Base-by-base conservation (phyloP, 2,888 invertebrate genomes). In the Eupithecia tripunctaria region DNA sequence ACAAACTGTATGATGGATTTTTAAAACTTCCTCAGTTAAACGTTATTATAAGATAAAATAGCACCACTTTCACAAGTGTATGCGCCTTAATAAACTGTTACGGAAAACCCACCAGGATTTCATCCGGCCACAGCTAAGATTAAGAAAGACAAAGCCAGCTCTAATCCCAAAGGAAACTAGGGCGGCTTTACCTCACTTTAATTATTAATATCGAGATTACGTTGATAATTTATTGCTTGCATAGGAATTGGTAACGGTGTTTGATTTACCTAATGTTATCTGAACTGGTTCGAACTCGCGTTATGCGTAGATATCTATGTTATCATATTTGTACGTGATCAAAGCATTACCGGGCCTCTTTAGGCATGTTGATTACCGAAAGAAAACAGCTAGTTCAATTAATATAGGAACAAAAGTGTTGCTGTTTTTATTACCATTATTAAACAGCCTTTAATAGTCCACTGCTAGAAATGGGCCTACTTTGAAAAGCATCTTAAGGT, bases 181-280 rank as follows among this genome's bases (percentile, higher is more conserved):
- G 76, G 75, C 76, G 73, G 71, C 81, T 71, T 68, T 76, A 77
- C 78, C 73, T 74, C 74, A 77, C 70, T 78, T 78, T 75, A 77
- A 80, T 83, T 78, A 83, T 83, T 79, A 82, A 81, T 77, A 80
- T 78, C 78, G 68, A 79, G 77, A 82, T 81, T 76, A 76, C 76
- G 67, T 72, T 73, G 68, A 75, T 81, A 79, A 82, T 81, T 82
- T 81, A 83, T 76, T 71, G 79, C 65, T 63, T 76, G 68, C 76
- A 70, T 67, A 60, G 63, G 63, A 63, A 73, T 64, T 69, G 68
- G 71, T 74, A 67, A 74, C 71, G 41, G 71, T 71, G 62, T 71
- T 74, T 69, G 67, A 74, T 67, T 71, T 69, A 69, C 74, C 68
- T 56, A 69, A 71, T 68, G 74, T 41, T 65, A 67, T 68, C 67